Base-by-base conservation (phyloP, 92 coral and sea anemone species). In the Epizoanthus ramosus region DNA sequence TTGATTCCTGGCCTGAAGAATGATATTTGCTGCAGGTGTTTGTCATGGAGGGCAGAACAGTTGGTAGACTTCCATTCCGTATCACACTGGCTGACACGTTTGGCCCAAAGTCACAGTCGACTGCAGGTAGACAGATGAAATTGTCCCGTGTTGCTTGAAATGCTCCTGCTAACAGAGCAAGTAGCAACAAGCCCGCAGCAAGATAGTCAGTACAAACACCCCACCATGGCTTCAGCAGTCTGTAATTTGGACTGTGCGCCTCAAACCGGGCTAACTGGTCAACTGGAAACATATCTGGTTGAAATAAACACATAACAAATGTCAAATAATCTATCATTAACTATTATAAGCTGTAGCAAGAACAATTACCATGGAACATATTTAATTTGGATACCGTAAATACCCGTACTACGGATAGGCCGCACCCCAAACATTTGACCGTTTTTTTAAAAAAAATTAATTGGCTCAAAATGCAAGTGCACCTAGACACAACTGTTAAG, bases 161-260 rank as follows among this genome's bases (percentile, higher is more conserved):
- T 4, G 80, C 85, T 7, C 90, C 90, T 39, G 84, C 16, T 65
- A 86, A 22, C 24, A 89, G 12, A 68, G 90, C 71, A 19, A 75
- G 8, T 28, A 75, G 17, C 59, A 81, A 28, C 75, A 86, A 19
- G 53, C 71, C 82, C 4, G 66, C 61, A 28, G 71, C 76, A 50
- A 89, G 87, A 50, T 89, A 89, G 47, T 86, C 92, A 25, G 90
- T 74, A 68, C 35, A 33, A 47, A 52, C 58, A 57, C 24, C 28
- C 90, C 90, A 89, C 79, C 86, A 75, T 25, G 92, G 90, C 74
- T 86, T 89, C 39, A 89, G 25, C 7, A 89, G 28, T 67, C 68
- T 74, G 63, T 63, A 80, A 21, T 53, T 15, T 57, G 87, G 79
- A 63, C 86, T 86, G 14, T 28, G 61, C 28, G 25, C 87, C 61